Base-by-base conservation (phyloP, 2,888 invertebrate species). In the Atherix ibis region DNA sequence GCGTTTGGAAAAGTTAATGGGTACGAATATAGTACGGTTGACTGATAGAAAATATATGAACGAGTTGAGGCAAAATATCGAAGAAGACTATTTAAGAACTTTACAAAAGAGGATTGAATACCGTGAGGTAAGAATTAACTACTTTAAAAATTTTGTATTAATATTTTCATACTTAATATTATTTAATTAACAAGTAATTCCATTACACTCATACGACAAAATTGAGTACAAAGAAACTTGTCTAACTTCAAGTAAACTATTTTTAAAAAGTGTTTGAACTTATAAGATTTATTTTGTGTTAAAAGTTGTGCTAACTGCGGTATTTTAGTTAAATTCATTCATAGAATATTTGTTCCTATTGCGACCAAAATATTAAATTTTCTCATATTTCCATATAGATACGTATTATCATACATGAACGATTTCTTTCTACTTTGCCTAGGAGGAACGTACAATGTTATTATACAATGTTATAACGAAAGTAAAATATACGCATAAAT, bases 31-130 rank as follows among this genome's bases (percentile, higher is more conserved):
- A 39, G 71, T 75, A 10, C 65, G 69, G 41, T 53, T 76, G 37
- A 75, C 73, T 5, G 75, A 76, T 51, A 58, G 73, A 30, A 65
- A 65, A 38, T 76, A 71, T 49, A 75, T 76, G 75, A 64, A 66
- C 43, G 62, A 65, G 34, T 56, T 76, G 18, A 66, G 72, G 40
- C 54, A 65, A 29, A 60, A 67, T 26, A 67, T 76, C 35, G 61
- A 68, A 37, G 67, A 70, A 44, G 73, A 74, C 44, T 71, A 73
- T 52, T 64, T 67, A 32, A 58, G 61, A 22, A 62, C 64, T 32
- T 66, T 74, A 54, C 56, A 63, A 33, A 64, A 65, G 44, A 56
- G 76, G 33, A 73, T 75, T 26, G 59, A 60, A 36, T 58, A 60
- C 19, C 56, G 72, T 49, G 66, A 70, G 68, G 71, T 74, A 54